Evolutionary conservation across 2,113 vertebrate genomes (phyloP).

Genomic region (Callionymus lyra): DNA sequence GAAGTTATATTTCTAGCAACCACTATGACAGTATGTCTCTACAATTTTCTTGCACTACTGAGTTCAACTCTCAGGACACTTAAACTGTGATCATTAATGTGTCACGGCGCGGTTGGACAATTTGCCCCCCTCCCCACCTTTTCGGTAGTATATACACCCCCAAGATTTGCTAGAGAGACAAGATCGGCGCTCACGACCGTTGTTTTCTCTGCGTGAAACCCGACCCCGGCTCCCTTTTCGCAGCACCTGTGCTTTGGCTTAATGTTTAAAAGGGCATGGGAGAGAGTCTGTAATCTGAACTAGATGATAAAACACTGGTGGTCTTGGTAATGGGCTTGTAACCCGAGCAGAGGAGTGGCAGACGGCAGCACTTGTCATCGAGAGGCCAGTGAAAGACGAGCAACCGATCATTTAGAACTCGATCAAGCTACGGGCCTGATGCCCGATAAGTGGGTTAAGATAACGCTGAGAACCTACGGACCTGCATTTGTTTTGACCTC

Average conservation of each 20-base stretch:
- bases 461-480: conserved; percentile 43
- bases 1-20: no score
- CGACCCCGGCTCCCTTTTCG: conserved; percentile 21
- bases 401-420: conserved; percentile 36
- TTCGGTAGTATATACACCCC: background rate
- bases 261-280: conserved; percentile 45
- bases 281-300: conserved; percentile 52
- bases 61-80: no score
- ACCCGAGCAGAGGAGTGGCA: conserved; percentile 52
- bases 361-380: conserved; percentile 38
- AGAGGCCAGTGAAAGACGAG: conserved; percentile 45
- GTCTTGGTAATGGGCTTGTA: conserved; percentile 52
- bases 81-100: no score
- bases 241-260: conserved; percentile 53
- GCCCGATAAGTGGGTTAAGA: conserved; percentile 53
- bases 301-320: conserved; percentile 49
- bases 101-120: background rate
- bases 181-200: no score
- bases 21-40: no score
- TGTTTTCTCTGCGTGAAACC: conserved; percentile 41
- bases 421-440: conserved; percentile 37
- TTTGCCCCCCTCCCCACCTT: conserved; percentile 17
- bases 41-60: no score
- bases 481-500: conserved; percentile 38
- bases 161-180: background rate